Base-by-base conservation (phyloP, 1,140 invertebrate genomes). In the Neuroterus valhalla region DNA sequence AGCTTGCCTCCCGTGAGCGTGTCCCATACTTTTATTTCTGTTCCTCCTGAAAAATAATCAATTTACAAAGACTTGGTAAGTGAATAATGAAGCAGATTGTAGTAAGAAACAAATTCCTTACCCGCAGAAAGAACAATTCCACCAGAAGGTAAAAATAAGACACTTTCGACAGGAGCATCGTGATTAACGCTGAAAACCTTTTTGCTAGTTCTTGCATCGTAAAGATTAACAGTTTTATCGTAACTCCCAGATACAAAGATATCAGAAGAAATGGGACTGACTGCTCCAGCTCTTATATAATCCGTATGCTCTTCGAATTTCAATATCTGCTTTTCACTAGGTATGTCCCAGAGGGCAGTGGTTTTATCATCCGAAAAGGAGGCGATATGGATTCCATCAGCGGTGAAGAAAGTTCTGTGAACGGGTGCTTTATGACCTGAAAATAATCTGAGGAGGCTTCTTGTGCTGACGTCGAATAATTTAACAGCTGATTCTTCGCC, bases 321-420 rank as follows among this genome's bases (percentile, higher is more conserved):
- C 43, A 91, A 79, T 84, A 94, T 80, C 91, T 92, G 90, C 78
- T 94, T 93, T 88, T 98, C 96, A 81, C 92, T 95, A 5, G 95
- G 91, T 84, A 99, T 95, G 85, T 99, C 97, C 97, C 97, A 99
- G 11, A 98, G 78, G 76, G 91, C 91, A 8, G 96, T 93, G n/a
- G 94, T 92, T 89, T 97, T 98, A 87, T 99, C 98, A 91, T 99
- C 98, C 8, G 96, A 96, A 87, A 97, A 98, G 82, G 97, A 98
- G 6, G 95, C 92, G 42, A 99, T 91, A 71, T 95, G 94, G 42
- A 94, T 88, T 82, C 95, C 94, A 85, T 96, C 94, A 43, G 92
- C 90, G 15, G 96, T 93, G 82, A 99, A 99, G 84, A 93, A 94
- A 76, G 94, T 94, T 46, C 96, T 92, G 87, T 98, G 97, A 1